Evolutionary conservation across 2,888 invertebrate species (phyloP).

Genomic region (Gerris lacustris): DNA sequence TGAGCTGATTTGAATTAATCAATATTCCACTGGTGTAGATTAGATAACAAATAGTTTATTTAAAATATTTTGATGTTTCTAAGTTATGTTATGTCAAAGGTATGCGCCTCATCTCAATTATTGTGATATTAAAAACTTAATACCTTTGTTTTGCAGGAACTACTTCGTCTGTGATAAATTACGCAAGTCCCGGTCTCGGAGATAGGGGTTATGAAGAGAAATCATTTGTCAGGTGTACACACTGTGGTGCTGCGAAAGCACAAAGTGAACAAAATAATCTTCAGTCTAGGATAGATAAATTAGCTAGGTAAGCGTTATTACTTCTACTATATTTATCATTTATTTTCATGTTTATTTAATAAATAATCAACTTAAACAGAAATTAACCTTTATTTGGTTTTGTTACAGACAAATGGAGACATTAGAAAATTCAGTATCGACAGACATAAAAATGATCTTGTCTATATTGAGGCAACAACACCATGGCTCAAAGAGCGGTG

Average conservation of each 20-base stretch:
- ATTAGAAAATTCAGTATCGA: conserved; percentile 58
- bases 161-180: conserved; percentile 29
- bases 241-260: conserved; percentile 39
- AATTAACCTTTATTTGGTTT: conserved; percentile 19
- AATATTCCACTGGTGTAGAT: no score
- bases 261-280: conserved; percentile 40
- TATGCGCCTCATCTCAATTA: no score
- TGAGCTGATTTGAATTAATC: no score
- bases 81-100: no score
- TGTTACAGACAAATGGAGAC: conserved; percentile 45
- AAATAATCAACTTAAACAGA: no score
- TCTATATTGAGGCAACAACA: conserved; percentile 47
- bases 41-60: no score
- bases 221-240: conserved; percentile 20
- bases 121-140: not conserved
- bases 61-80: no score
- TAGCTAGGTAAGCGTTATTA: conserved; percentile 44
- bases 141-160: conserved; percentile 20
- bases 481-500: conserved; percentile 24
- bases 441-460: conserved; percentile 61
- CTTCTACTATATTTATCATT: no score
- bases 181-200: conserved; percentile 18
- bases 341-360: no score
- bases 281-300: conserved; percentile 53
- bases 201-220: conserved; percentile 20